A percentile compares a stretch with the other conserved stretches of the same genome.
Conservation (phyloP, 2,113 vertebrate species). For the Arizona elegans region DNA sequence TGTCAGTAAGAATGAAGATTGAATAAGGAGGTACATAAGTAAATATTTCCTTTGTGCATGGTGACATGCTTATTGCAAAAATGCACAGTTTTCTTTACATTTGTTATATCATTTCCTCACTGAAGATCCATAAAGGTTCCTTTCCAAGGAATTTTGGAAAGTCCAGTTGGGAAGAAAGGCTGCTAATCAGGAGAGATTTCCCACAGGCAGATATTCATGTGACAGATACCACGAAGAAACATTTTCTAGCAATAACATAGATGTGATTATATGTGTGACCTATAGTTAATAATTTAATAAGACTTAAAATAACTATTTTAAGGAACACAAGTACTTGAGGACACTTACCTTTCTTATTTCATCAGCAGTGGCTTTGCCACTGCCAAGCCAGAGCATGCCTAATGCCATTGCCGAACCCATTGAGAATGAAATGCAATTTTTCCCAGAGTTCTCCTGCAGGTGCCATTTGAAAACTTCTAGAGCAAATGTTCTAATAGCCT, state of each 20-base stretch:
- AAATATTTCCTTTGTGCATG: background rate
- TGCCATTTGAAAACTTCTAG: constrained; percentile 51
- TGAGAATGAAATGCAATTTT: constrained; percentile 68
- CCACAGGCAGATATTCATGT: background rate
- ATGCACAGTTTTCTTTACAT: background rate
- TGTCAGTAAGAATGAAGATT: background rate
- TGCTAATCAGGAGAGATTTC: background rate
- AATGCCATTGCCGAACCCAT: constrained; percentile 62
- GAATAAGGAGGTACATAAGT: background rate
- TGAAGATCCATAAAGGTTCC: background rate
- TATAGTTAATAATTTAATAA: background rate
- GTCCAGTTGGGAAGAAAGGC: background rate
- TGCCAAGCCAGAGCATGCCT: constrained; percentile 68
- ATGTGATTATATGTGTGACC: background rate
- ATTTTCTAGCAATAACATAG: background rate
- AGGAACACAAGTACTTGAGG: background rate
- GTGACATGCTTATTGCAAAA: background rate
- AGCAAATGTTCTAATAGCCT: constrained; percentile 58
- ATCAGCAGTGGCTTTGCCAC: constrained; percentile 55
- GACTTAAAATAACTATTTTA: background rate
- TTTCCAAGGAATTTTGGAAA: background rate
- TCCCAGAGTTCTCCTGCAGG: background rate
- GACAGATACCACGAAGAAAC: background rate
- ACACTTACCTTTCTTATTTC: constrained; percentile 68
- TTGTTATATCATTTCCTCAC: background rate